Conservation (phyloP, 2,888 invertebrate genomes). For the Anoplius nigerrimus region DNA sequence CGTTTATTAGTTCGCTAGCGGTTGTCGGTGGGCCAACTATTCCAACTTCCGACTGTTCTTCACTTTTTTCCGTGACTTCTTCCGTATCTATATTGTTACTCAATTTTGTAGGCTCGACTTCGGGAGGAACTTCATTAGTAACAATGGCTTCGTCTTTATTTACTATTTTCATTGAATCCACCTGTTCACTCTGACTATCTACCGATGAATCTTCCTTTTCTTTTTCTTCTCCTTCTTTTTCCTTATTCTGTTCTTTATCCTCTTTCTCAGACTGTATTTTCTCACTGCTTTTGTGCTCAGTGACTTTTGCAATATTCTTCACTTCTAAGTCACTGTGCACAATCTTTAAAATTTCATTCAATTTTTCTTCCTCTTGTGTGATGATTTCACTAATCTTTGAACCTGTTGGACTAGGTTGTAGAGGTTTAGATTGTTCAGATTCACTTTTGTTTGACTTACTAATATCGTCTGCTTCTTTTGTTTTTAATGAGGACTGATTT, state of each 20-base stretch:
- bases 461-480: background rate
- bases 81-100: conserved; percentile 33
- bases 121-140: conserved; percentile 18
- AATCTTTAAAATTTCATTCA: conserved; percentile 45
- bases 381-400: conserved; percentile 6
- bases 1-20: conserved; percentile 64
- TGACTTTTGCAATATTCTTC: background rate
- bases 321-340: conserved; percentile 34
- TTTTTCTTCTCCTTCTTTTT: background rate
- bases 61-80: conserved; percentile 15
- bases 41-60: conserved; percentile 59
- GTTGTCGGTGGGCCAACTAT: conserved; percentile 69
- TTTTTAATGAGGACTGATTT: background rate
- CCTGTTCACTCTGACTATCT: background rate
- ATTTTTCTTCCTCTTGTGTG: conserved; percentile 23
- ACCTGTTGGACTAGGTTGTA: conserved; percentile 17
- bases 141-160: conserved; percentile 24
- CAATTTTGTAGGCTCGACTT: conserved; percentile 19
- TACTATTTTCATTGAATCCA: background rate
- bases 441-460: background rate
- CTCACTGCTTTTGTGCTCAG: background rate
- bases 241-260: background rate
- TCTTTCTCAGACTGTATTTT: background rate
- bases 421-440: background rate
- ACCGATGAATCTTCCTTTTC: background rate